Percentiles rank a stretch among this genome's conserved stretches.
Conservation (phyloP, 1,140 invertebrate species). For the Musca vetustissima region DNA sequence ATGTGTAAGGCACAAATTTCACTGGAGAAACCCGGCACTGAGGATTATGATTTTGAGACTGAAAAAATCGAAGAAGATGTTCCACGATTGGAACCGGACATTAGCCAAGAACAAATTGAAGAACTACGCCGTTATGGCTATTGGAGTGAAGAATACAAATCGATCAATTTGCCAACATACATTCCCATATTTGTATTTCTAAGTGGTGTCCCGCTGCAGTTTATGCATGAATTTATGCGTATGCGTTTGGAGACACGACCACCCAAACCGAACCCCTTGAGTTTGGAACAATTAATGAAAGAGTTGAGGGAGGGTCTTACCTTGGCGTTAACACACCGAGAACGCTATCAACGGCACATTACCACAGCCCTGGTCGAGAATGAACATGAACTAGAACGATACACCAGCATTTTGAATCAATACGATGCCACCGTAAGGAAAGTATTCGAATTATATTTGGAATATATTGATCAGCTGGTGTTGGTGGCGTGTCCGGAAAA, state of each 20-base stretch:
- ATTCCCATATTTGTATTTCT: conserved; percentile 82
- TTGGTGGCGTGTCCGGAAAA: conserved; percentile 68
- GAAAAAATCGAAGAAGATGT: conserved; percentile 56
- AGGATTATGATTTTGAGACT: conserved; percentile 46
- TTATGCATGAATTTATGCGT: conserved; percentile 83
- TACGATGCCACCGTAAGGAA: conserved; percentile 79
- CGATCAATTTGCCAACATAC: conserved; percentile 81
- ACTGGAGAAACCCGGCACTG: conserved; percentile 60
- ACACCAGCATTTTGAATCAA: conserved; percentile 65
- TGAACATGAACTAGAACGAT: conserved; percentile 55
- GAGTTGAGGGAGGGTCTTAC: conserved; percentile 84
- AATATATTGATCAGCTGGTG: conserved; percentile 75
- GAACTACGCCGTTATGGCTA: conserved; percentile 65
- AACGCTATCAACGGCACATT: conserved; percentile 72
- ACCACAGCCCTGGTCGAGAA: conserved; percentile 65
- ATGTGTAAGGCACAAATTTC: conserved; percentile 70
- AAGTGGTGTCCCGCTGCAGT: conserved; percentile 77
- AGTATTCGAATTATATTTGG: conserved; percentile 73
- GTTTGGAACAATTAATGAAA: conserved; percentile 80
- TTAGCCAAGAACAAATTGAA: conserved; percentile 48
- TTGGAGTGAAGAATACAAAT: conserved; percentile 74
- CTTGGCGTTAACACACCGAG: conserved; percentile 75
- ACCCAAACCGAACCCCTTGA: conserved; percentile 79
- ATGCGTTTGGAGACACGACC: conserved; percentile 83
- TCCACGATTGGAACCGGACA: conserved; percentile 46